These are phyloP conservation scores for Dendrolimus pini DNA, from an alignment of 2,888 invertebrate genomes.

Conservation along the genomic window DNA sequence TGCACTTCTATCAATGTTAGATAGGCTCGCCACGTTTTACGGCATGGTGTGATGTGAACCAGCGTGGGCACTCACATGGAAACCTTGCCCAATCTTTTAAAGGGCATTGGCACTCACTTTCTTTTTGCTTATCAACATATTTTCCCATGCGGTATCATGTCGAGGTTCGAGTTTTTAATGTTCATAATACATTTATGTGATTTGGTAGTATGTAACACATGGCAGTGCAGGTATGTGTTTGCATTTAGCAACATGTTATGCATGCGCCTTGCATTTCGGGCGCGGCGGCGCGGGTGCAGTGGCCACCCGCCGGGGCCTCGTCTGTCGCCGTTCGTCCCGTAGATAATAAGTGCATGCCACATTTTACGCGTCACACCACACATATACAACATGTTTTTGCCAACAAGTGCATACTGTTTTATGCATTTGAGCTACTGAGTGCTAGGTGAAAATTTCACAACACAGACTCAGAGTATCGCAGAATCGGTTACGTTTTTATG, in stretches of 20 bases:
- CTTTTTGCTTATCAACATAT: constrained; percentile 21
- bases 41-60: neutral
- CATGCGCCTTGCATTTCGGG: constrained; percentile 37
- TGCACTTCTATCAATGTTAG: neutral
- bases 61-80: constrained; percentile 10
- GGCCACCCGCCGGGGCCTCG: constrained; percentile 63
- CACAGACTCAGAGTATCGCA: too few species aligned
- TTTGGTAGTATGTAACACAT: constrained; percentile 6
- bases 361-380: constrained; percentile 45
- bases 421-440: constrained; percentile 18
- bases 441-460: neutral
- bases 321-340: constrained; percentile 39
- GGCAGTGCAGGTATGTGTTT: constrained; percentile 21
- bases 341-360: constrained; percentile 62
- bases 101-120: constrained; percentile 32
- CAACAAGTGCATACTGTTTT: constrained; percentile 39
- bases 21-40: neutral
- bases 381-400: constrained; percentile 33
- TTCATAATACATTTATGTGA: neutral
- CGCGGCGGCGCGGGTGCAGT: constrained; percentile 39
- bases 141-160: neutral
- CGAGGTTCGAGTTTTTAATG: neutral
- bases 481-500: neutral
- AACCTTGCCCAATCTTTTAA: constrained; percentile 24
- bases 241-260: constrained; percentile 25